A percentile compares a stretch with the other conserved stretches of the same genome.
Conservation (phyloP, 2,113 vertebrate species). For the Micronycteris hirsuta region DNA sequence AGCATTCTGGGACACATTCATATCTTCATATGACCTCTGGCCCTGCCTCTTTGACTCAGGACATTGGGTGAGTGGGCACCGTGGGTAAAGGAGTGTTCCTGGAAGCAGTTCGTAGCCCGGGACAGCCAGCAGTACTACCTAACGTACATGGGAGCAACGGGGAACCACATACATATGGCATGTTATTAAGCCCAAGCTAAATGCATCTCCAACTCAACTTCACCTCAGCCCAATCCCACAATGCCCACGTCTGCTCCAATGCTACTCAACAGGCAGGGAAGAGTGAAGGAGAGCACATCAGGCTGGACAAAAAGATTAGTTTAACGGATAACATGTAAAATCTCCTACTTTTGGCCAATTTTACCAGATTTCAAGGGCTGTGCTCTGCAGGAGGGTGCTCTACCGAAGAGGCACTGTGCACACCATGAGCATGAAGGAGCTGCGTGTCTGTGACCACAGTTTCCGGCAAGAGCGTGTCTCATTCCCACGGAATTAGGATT, state of each 20-base stretch:
- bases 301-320: neutral
- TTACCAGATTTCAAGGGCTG: neutral
- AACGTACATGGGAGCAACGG: neutral
- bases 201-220: neutral
- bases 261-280: neutral
- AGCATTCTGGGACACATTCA: neutral
- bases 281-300: no score
- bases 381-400: fast-evolving
- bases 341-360: neutral
- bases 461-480: neutral
- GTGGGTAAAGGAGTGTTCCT: neutral
- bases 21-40: neutral
- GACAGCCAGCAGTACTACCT: neutral
- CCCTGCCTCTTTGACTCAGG: neutral
- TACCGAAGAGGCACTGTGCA: neutral
- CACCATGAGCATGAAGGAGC: neutral
- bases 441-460: neutral
- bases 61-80: neutral
- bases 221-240: neutral
- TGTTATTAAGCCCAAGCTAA: neutral
- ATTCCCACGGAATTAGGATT: neutral
- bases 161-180: neutral
- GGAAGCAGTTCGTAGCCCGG: neutral
- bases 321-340: neutral
- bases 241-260: neutral